Percentiles rank a stretch among this genome's conserved stretches.
Evolutionary conservation across 2,797 vertebrate genomes (phyloP).

Genomic region (Phaenicophaeus curvirostris): DNA sequence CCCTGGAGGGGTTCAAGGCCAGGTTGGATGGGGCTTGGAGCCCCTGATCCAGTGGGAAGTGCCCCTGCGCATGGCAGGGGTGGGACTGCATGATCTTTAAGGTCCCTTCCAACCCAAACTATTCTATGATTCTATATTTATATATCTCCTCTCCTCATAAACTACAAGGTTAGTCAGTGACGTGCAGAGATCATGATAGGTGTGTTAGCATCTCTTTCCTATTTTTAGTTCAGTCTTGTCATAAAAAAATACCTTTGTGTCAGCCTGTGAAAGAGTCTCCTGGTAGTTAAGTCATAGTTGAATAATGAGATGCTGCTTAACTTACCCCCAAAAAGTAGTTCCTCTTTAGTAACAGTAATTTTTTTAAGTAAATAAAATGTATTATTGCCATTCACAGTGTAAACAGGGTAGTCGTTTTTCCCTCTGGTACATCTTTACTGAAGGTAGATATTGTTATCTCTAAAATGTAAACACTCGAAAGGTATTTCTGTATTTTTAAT

Average conservation of each 20-base stretch:
- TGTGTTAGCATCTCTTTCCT: slow-evolving; percentile 33
- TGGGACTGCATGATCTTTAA: no score
- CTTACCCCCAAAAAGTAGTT: neutral
- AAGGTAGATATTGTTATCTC: neutral
- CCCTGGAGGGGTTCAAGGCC: no score
- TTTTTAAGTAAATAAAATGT: slow-evolving; percentile 23
- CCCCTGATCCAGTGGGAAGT: no score
- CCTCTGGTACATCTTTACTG: neutral
- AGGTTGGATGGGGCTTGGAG: no score
- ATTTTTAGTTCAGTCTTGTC: slow-evolving; percentile 32
- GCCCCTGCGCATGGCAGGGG: no score
- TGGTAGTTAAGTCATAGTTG: slow-evolving; percentile 2
- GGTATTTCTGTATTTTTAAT: neutral
- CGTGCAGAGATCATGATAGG: slow-evolving; percentile 1
- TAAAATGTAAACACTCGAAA: slow-evolving; percentile 2
- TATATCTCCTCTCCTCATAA: neutral
- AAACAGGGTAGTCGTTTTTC: slow-evolving; percentile 20
- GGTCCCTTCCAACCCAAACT: no score
- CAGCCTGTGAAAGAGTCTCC: slow-evolving; percentile 20
- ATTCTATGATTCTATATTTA: no score
- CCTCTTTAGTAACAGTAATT: slow-evolving; percentile 1
- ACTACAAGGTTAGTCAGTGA: neutral
- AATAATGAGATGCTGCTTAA: slow-evolving; percentile 53
- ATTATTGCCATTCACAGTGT: slow-evolving; percentile 29
- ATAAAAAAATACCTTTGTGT: slow-evolving; percentile 24